Base-by-base conservation (phyloP, 1,140 invertebrate genomes). In the Danaus plexippus region DNA sequence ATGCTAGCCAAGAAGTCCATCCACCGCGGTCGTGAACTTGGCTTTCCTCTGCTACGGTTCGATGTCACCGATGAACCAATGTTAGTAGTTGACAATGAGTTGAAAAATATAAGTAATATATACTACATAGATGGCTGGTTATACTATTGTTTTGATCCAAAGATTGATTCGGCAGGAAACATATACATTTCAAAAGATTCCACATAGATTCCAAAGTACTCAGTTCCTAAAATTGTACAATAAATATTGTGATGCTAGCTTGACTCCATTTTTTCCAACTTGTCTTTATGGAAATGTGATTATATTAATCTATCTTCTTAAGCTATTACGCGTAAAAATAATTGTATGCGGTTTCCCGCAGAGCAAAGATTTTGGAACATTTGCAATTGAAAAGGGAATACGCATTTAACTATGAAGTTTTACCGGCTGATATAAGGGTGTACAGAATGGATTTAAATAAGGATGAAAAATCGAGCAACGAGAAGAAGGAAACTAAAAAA, bases 361-460 rank as follows among this genome's bases (percentile, higher is more conserved):
- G 81, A 43, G 66, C 67, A 7, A 71, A 74, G 60, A 64, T 69
- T 40, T 46, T 80, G 8, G 70, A 73, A 50, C 59, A 69, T 11
- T 22, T 83, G 11, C 57, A 77, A 41, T 59, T 85, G 9, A 75
- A 69, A 11, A 82, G 75, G 57, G 80, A 82, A 65, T 83, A 76
- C 68, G 68, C 75, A 45, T 54, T 80, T 4, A 61, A 62, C 8
- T 78, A 75, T 42, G 64, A 77, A 52, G 58, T 74, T 9, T 11
- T 73, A 15, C 66, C 70, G 4, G 59, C 70, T 41, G 50, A 64
- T 11, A 47, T 72, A 9, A 75, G 73, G 11, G 62, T 70, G 54
- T 48, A 18, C 9, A 44, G 51, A 15, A 48, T 22, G 12, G 52
- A 59, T 15, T 44, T 11, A 1, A 47, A 47, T 9, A 46, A 48